These are phyloP conservation scores for Trachymyrmex cornetzi DNA, from an alignment of 1,140 invertebrate species.

Conservation along the genomic window DNA sequence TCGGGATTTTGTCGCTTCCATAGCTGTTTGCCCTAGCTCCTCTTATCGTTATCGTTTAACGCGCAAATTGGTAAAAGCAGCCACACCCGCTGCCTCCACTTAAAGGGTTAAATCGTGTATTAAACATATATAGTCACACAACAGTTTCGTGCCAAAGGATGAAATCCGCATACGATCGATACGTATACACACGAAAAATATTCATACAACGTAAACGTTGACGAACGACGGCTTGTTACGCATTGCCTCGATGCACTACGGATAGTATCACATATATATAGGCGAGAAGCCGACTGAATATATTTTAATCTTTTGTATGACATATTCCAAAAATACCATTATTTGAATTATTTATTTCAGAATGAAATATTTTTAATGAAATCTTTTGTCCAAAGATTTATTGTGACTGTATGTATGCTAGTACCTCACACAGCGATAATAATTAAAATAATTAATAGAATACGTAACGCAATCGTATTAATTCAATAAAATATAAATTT, in stretches of 20 bases:
- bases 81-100: conserved; percentile 16
- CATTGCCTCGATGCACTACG: conserved; percentile 24
- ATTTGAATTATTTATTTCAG: background rate
- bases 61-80: conserved; percentile 57
- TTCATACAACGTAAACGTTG: conserved; percentile 56
- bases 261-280: background rate
- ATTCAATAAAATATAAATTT: background rate
- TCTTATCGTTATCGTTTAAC: conserved; percentile 57
- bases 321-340: conserved; percentile 6
- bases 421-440: background rate
- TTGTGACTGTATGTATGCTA: background rate
- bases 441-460: conserved; percentile 1
- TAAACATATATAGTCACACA: background rate
- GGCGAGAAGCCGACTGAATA: background rate
- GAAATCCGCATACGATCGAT: conserved; percentile 36
- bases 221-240: conserved; percentile 54
- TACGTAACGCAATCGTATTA: background rate
- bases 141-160: background rate
- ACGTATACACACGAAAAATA: conserved; percentile 39
- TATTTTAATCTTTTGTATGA: background rate
- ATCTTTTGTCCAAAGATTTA: background rate
- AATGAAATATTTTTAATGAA: background rate
- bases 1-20: conserved; percentile 9
- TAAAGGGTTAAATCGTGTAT: conserved; percentile 50
- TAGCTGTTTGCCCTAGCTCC: background rate